These are phyloP conservation scores for Chironex yamaguchii DNA, from an alignment of 30 jellyfish, hydroid and myxozoan species.

Conservation along the genomic window DNA sequence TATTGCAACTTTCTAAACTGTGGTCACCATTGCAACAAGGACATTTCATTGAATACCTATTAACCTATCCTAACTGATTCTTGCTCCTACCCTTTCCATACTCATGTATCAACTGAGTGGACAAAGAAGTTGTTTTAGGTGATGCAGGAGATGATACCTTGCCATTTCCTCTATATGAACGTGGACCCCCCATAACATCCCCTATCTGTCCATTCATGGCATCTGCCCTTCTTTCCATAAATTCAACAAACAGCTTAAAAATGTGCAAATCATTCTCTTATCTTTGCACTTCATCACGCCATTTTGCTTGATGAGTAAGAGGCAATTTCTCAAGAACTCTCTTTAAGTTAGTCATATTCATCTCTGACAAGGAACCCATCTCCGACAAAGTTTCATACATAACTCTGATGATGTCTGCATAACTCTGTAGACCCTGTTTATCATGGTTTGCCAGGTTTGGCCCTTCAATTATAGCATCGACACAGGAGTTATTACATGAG, in stretches of 20 bases:
- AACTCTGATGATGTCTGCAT: background rate
- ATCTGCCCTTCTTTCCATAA: background rate
- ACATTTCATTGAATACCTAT: background rate
- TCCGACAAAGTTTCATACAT: background rate
- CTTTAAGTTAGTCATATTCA: background rate
- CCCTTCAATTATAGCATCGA: background rate
- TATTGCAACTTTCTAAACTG: background rate
- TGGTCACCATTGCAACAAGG: background rate
- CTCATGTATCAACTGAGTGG: background rate
- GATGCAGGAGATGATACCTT: no score
- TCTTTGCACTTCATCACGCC: background rate
- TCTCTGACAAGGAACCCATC: background rate
- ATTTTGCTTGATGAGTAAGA: background rate
- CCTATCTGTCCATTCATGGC: no score
- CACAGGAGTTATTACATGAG: background rate
- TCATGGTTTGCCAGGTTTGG: background rate
- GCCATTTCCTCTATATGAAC: no score
- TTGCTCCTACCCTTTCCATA: background rate
- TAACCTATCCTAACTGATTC: no score
- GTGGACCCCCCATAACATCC: no score
- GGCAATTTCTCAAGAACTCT: background rate
- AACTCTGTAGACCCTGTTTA: background rate
- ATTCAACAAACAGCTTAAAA: background rate
- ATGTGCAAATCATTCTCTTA: background rate
- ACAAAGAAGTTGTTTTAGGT: no score